Percentiles rank a stretch among this genome's conserved stretches.
These are phyloP conservation scores for Monopterus albus DNA, from an alignment of 2,113 vertebrate genomes.

Conservation along the genomic window DNA sequence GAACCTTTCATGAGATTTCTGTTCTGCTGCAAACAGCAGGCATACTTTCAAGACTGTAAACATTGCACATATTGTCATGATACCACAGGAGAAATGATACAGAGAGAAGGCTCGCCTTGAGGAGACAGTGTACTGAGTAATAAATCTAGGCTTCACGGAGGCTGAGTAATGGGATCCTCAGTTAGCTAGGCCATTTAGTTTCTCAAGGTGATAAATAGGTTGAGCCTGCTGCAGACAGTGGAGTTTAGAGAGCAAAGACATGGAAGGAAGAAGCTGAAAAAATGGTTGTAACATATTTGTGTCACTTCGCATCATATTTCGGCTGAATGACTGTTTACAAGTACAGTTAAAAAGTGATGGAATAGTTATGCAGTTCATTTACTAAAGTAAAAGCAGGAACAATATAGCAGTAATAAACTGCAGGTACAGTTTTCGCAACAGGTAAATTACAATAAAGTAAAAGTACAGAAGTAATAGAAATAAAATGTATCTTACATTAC, in stretches of 20 bases:
- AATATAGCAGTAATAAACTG: too few relatives aligned
- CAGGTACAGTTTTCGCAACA: too few relatives aligned
- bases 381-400: too few relatives aligned
- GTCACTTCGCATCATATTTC: too few relatives aligned
- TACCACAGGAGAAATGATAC: constrained; percentile 48
- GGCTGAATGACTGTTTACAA: too few relatives aligned
- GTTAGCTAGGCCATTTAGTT: constrained; percentile 68
- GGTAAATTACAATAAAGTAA: too few relatives aligned
- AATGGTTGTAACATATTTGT: constrained; percentile 11
- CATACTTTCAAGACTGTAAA: constrained; percentile 33
- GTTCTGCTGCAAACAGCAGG: neutral
- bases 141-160: constrained; percentile 56
- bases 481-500: too few relatives aligned
- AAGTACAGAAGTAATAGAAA: too few relatives aligned
- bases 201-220: constrained; percentile 59
- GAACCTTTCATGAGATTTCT: neutral
- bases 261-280: constrained; percentile 7
- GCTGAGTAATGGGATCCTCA: constrained; percentile 65
- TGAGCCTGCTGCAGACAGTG: constrained; percentile 8
- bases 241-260: constrained; percentile 16
- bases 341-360: too few relatives aligned
- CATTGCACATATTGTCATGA: constrained; percentile 25
- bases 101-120: constrained; percentile 17
- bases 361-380: too few relatives aligned
- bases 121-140: constrained; percentile 55